Base-by-base conservation (phyloP, 2,797 vertebrate species). In the Ctenochaetus hawaiiensis region DNA sequence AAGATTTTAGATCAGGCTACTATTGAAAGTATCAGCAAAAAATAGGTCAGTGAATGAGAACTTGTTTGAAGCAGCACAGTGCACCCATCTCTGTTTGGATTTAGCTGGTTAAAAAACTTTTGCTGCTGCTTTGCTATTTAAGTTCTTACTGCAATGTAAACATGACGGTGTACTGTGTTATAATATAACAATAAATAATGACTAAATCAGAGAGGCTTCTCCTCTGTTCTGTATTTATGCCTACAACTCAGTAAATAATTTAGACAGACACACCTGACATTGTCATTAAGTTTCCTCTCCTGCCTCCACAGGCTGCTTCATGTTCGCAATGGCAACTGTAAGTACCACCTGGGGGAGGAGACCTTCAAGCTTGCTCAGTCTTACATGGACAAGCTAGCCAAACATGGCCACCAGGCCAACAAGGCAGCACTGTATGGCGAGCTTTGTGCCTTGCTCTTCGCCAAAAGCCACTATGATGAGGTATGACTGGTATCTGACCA, bases 391-490 rank as follows among this genome's bases (percentile, higher is more conserved):
- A 99, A 98, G 90, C 94, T 99, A 62, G 97, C 97, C 87, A 98
- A 98, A 89, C 97, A 98, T 0, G 97, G 98, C 76, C 98, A 99
- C 85, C 96, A 97, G 86, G 97, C 98, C 83, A 99, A 99, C 93
- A 99, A 97, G 93, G 98, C 98, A 0, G 98, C 98, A 0, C 96
- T 99, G 0, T 99, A 99, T 2, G 98, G 97, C 49, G 98, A 99
- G 90, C 94, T 99, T 1, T 99, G 98, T 64, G 97, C 98, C 2
- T 95, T 99, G 86, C 96, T 99, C 56, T 99, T 99, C 80, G 98
- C 98, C 89, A 99, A 99, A 96, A 99, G 98, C 92, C 98, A 99
- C 93, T 99, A 99, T 8, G 98, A 99, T 64, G 98, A 99, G 96
- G 98, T 99, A 91, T 82, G 92, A 39, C 39, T 41, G 8, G 0